Conservation (phyloP, 1,140 invertebrate species). For the Drosophila sp. region DNA sequence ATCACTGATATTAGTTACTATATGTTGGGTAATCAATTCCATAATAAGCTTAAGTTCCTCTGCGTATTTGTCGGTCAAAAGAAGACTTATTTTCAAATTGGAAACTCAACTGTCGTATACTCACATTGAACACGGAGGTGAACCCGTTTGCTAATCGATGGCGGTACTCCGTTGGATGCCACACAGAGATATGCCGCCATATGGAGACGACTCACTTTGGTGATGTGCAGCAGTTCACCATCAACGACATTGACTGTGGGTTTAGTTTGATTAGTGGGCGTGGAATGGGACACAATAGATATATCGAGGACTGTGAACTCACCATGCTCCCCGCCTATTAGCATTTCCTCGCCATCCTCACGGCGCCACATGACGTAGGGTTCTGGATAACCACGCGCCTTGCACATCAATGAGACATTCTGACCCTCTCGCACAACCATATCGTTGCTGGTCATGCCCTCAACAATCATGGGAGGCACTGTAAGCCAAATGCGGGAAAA, state of each 20-base stretch:
- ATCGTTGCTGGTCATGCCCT: conserved; percentile 93
- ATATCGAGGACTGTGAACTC: conserved; percentile 54
- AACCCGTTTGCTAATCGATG: conserved; percentile 93
- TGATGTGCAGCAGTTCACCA: conserved; percentile 92
- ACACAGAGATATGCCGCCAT: conserved; percentile 96
- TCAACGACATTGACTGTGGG: conserved; percentile 92
- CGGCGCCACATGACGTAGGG: conserved; percentile 96
- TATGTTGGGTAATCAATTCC: too few species aligned
- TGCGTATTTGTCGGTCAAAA: too few species aligned
- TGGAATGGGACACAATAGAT: conserved; percentile 1
- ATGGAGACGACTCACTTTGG: conserved; percentile 94
- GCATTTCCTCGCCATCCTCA: conserved; percentile 94
- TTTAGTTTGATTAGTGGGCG: not conserved
- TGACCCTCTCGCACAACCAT: conserved; percentile 95
- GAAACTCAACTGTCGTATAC: conserved; percentile 84
- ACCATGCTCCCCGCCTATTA: conserved; percentile 94
- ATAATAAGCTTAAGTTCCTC: too few species aligned
- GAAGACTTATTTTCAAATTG: too few species aligned
- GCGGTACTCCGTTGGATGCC: conserved; percentile 93
- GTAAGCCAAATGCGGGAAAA: conserved; percentile 18
- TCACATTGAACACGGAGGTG: conserved; percentile 95
- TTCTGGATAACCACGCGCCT: conserved; percentile 94
- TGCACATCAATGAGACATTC: conserved; percentile 94
- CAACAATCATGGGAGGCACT: conserved; percentile 94
- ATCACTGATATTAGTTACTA: too few species aligned